Evolutionary conservation across 2,888 invertebrate species (phyloP), one percentile per base, ranked within the genome.

Genomic region (Cataglyphis albicans): DNA sequence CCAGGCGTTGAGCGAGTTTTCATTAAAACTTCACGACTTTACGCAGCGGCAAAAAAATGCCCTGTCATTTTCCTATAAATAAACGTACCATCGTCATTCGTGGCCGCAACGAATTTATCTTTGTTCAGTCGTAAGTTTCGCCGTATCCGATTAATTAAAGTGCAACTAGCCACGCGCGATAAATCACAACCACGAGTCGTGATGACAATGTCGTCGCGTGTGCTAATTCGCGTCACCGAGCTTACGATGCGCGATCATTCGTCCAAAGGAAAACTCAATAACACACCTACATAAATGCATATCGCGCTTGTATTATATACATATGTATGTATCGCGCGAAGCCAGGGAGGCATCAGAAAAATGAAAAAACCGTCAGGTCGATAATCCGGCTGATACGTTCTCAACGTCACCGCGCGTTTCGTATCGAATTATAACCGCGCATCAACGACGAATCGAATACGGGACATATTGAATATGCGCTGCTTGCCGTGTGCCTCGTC

Each of bases 1-100:
- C 83, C 15, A 65, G 57, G 65, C 83, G 84, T 87, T 82, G 82
- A 74, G 80, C 70, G 84, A 85, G 86, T 86, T 89, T 89, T 90
- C 90, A 89, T 89, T 89, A 89, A 89, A 88, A 89, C 83, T 89
- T 89, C 86, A 89, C 81, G 88, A 87, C 74, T 74, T 83, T 74
- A 29, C 55, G 41, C 59, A 75, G 59, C 57, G 55, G 70, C 83
- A 78, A 89, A 89, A 88, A 85, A 85, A 65, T 52, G 52, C 73
- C 84, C 63, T 68, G 76, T 82, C 74, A 76, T 86, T 86, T 82
- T 67, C 70, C 81, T 80, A 80, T 86, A 89, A 86, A 84, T 87
- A 84, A 81, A 86, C 78, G 32, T 57, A 44, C 32, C 9, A 57
- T 35, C 44, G 44, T 35, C 25, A 29, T 35, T 5, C 63, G 44